Percentiles rank a stretch among this genome's conserved stretches.
Evolutionary conservation across 2,797 vertebrate species (phyloP).

Genomic region (Pipistrellus pipistrellus): DNA sequence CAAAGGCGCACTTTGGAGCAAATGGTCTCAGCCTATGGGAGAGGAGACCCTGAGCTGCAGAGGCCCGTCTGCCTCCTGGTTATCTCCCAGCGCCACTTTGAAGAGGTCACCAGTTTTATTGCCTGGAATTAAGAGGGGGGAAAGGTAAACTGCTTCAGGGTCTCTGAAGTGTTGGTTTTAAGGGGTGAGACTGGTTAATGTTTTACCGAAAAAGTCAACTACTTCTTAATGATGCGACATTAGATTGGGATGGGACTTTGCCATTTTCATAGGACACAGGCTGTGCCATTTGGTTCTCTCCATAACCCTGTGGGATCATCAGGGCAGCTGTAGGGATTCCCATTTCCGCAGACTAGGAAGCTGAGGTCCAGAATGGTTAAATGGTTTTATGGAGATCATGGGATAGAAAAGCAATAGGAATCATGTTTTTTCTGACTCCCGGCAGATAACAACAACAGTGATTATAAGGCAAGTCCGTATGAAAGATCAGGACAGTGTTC

Average conservation of each 20-base stretch:
- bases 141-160: conserved; percentile 44
- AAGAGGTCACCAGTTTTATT: conserved; percentile 68
- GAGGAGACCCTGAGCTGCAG: not conserved
- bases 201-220: conserved; percentile 44
- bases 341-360: conserved; percentile 8
- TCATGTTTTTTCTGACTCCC: not conserved
- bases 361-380: conserved; percentile 2
- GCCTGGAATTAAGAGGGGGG: conserved; percentile 44
- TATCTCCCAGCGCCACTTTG: not conserved
- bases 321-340: not conserved
- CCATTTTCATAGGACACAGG: conserved; percentile 1
- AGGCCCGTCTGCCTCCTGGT: not conserved
- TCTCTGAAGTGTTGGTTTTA: conserved; percentile 65
- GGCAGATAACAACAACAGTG: not conserved
- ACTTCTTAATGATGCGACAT: conserved; percentile 6
- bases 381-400: not conserved
- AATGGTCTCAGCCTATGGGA: not conserved
- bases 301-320: not conserved
- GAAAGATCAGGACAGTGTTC: not conserved
- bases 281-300: not conserved
- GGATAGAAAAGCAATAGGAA: not conserved
- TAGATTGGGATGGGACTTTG: not conserved
- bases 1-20: not conserved
- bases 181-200: conserved; percentile 31
- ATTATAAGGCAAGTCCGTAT: not conserved